Evolutionary conservation across 2,888 invertebrate genomes (phyloP).

Genomic region (Andrena camellia): DNA sequence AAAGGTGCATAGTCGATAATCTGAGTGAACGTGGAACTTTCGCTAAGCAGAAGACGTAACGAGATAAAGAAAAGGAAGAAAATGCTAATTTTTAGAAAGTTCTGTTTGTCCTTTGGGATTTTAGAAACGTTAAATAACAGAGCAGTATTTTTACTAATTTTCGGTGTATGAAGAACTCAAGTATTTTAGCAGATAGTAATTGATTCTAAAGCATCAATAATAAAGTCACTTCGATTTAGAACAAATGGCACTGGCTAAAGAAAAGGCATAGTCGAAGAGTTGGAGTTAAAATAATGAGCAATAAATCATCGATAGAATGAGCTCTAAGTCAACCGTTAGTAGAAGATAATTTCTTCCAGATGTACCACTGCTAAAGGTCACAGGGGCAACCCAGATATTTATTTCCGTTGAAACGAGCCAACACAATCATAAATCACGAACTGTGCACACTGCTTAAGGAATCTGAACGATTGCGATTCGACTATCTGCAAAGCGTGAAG

Average conservation of each 20-base stretch:
- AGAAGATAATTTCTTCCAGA: slow-evolving; percentile 6
- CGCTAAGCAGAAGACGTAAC: not conserved
- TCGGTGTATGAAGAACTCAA: no score
- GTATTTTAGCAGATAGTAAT: no score
- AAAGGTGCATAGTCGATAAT: not conserved
- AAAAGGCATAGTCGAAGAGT: not conserved
- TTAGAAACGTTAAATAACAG: no score
- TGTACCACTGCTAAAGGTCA: slow-evolving; percentile 41
- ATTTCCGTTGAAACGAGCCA: not conserved
- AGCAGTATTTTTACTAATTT: no score
- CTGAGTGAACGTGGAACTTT: slow-evolving; percentile 15
- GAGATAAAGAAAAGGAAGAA: no score
- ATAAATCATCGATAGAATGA: slow-evolving; percentile 11
- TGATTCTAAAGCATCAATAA: no score
- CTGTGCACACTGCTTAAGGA: not conserved
- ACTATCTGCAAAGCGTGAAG: no score
- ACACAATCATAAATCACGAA: not conserved
- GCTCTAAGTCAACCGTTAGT: not conserved
- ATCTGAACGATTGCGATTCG: not conserved
- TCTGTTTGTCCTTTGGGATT: no score
- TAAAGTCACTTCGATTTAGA: no score
- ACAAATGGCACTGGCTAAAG: not conserved
- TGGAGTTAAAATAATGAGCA: slow-evolving; percentile 2
- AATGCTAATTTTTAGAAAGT: no score
- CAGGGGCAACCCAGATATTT: slow-evolving; percentile 26